Evolutionary conservation across 2,888 invertebrate genomes (phyloP), one percentile per base, ranked within the genome.

Genomic region (Eristalinus aeneus): DNA sequence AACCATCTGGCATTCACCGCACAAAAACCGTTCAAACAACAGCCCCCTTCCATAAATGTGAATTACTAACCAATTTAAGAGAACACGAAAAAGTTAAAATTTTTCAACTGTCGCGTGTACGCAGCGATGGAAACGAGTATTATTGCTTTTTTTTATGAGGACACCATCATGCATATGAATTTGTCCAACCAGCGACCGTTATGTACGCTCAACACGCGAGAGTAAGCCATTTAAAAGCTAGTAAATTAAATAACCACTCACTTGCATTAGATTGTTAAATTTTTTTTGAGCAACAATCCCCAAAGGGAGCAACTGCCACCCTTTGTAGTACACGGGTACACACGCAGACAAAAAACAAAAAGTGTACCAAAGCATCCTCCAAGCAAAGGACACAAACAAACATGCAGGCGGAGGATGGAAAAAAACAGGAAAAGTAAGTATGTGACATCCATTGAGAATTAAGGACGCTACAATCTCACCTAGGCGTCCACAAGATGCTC

Each of bases 401-500:
- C 16, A 46, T 1, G 16, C 27, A 20, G 32, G 31, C n/a, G n/a
- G n/a, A n/a, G n/a, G n/a, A n/a, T n/a, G n/a, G 12, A 36, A n/a
- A 69, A 79, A 71, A 80, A 68, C 2, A 27, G 5, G 27, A 5
- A 27, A 27, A 3, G 27, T 27, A 16, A 6, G 16, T 16, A 76
- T 32, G n/a, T 16, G 39, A 22, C 16, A 27, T 68, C 72, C 77
- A 73, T 67, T 68, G 58, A 65, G 68, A 73, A 74, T 68, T 54
- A 34, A 53, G 68, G 27, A 67, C 65, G 60, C 36, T 74, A 56
- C 61, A 67, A 72, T 64, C 69, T 69, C 65, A 84, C 75, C 72
- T 80, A 46, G 74, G 56, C 61, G 75, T 46, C 80, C 75, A 75
- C 75, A 80, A 79, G 80, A 76, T 80, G 72, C 65, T 9, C 54